Evolutionary conservation across 2,113 vertebrate species (phyloP), one percentile per base, ranked within the genome.

Genomic region (Gobiocypris rarus): DNA sequence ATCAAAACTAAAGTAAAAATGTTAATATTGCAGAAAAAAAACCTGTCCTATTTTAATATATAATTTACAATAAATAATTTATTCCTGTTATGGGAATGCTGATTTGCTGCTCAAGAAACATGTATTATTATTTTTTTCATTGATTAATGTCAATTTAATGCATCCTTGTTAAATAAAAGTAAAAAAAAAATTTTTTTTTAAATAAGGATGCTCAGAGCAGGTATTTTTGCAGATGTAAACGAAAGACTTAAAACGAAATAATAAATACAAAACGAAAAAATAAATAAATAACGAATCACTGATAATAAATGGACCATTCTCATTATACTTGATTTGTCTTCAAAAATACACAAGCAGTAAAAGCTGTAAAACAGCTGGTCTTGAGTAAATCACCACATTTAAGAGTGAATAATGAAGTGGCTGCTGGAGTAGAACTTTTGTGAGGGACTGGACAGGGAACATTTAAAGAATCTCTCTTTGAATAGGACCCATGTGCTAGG

Each of bases 321-420:
- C n/a, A n/a, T n/a, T n/a, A n/a, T n/a, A n/a, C 5, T n/a, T 22
- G 1, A 13, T 9, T 45, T 65, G 9, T 67, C 43, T 67, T 50
- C 43, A 50, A 34, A 9, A 80, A 50, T 19, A 31, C n/a, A 48
- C n/a, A 79, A 13, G 17, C 73, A 41, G 41, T 58, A 38, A 63
- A 70, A 26, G 5, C 54, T 22, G 13, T 43, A 75, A 28, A 67
- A 63, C 9, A 61, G 15, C 71, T 70, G 81, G 38, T 58, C 59
- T 78, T 26, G 41, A 52, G 34, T 65, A 54, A 79, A 70, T 41
- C 22, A 24, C 22, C 38, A 28, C 73, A 82, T 58, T 31, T 56
- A 81, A 73, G 65, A 82, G 61, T 78, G 65, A 70, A 63, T 74
- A 85, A 87, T 87, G 65, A 87, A 85, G 80, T 82, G 86, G 14